These are phyloP conservation scores for Cyprinodon brontotheroides DNA, from an alignment of 2,113 vertebrate species.

Conservation along the genomic window DNA sequence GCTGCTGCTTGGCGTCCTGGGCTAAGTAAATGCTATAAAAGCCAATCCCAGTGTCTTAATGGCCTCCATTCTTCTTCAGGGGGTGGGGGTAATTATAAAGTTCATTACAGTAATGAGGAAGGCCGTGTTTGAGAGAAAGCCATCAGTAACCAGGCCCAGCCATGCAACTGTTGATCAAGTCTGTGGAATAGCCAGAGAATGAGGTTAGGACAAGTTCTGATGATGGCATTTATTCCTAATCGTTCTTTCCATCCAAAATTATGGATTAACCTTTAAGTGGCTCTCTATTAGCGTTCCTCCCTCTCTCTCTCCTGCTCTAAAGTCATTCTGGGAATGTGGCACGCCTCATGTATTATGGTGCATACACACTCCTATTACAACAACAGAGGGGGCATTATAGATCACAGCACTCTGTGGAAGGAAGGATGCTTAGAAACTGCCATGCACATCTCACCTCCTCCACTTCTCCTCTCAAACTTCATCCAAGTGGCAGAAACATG, in stretches of 20 bases:
- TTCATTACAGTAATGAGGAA: conserved; percentile 85
- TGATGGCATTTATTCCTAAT: conserved; percentile 52
- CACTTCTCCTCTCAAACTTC: too few relatives aligned
- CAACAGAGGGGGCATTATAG: background rate
- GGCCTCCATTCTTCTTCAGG: conserved; percentile 77
- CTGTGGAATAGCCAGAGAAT: conserved; percentile 56
- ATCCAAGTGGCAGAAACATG: too few relatives aligned
- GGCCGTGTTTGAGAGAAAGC: conserved; percentile 74
- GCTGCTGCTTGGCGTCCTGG: conserved; percentile 78
- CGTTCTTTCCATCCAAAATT: conserved; percentile 11
- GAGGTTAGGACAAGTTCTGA: conserved; percentile 55
- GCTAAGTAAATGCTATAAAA: conserved; percentile 84
- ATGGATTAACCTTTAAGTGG: conserved; percentile 17
- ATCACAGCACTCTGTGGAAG: background rate
- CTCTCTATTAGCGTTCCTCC: conserved; percentile 2
- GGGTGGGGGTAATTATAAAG: conserved; percentile 84
- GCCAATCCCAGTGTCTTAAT: conserved; percentile 81
- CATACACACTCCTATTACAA: background rate
- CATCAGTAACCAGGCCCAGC: conserved; percentile 68
- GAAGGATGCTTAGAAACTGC: too few relatives aligned
- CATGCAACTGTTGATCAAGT: conserved; percentile 78
- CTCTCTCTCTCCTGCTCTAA: background rate
- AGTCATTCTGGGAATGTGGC: background rate
- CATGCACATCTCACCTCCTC: too few relatives aligned
- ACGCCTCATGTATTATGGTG: background rate